Evolutionary conservation across 2,888 invertebrate genomes (phyloP), one percentile per base, ranked within the genome.

Genomic region (Pseudococcus longispinus): DNA sequence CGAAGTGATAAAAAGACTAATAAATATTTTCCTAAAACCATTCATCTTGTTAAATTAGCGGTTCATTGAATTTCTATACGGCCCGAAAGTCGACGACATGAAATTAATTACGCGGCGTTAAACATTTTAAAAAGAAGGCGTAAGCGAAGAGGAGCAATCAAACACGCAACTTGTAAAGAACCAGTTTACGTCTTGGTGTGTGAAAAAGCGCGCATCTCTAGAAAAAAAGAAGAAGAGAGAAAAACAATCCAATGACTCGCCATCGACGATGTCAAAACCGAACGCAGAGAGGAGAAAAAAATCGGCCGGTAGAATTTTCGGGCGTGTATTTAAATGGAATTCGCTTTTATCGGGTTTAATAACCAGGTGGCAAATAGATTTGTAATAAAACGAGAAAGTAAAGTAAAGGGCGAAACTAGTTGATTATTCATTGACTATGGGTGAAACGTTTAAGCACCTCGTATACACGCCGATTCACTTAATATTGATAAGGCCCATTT

Each of bases 341-440:
- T 80, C 20, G 77, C 77, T 80, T 80, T 42, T 80, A 80, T 42
- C 77, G 20, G 8, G 20, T 42, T 80, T 80, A 80, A 80, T 80
- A 80, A 80, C 77, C 77, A 80, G n/a, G 37, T 80, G 77, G 77
- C 42, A 80, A 80, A 80, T 80, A 80, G 77, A 80, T 80, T 80
- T 80, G 77, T 80, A 80, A 80, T 80, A 80, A 80, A 42, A 80
- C 20, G 20, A 80, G 70, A 70, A 70, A 60, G 60, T 60, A 60
- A 70, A 70, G 70, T 80, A 37, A 37, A 80, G 23, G 60, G 23
- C 20, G 60, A 60, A 60, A 60, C 26, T 42, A 80, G 77, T 37
- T 80, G 29, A 80, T 80, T 42, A 80, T 80, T 42, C 77, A 42
- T 80, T 70, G 70, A 70, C 18, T 29, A 20, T 6, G 37, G 37